Conservation (phyloP, 2,113 vertebrate species). For the Carlito syrichta region DNA sequence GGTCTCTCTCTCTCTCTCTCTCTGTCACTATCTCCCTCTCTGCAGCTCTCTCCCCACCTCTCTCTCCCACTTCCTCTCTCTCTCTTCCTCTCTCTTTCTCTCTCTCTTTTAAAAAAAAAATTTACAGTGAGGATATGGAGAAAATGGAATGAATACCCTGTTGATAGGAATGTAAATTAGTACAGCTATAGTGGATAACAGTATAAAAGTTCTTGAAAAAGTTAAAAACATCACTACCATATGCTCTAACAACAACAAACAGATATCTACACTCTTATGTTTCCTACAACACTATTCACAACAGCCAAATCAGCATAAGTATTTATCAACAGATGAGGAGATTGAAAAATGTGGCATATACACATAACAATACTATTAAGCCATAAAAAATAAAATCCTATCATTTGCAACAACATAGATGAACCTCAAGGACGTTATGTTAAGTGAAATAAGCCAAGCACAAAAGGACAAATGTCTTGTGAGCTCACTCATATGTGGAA, state of each 20-base stretch:
- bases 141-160: neutral
- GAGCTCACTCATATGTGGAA: neutral
- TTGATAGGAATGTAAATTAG: neutral
- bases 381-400: neutral
- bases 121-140: neutral
- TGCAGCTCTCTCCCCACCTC: too few species aligned
- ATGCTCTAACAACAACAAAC: neutral
- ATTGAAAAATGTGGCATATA: neutral
- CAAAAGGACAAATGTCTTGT: neutral
- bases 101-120: too few species aligned
- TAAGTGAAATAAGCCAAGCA: neutral
- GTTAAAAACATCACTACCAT: neutral
- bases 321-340: neutral
- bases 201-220: neutral
- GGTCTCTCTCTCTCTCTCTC: too few species aligned
- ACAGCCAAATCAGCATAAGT: neutral
- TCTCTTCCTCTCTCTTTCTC: too few species aligned
- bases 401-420: neutral
- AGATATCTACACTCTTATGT: neutral
- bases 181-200: neutral
- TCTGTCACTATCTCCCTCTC: too few species aligned
- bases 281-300: neutral
- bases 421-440: neutral
- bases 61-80: too few species aligned
- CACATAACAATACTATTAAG: neutral